Evolutionary conservation across 2,888 invertebrate species (phyloP).

Genomic region (Periphyllus acericola): DNA sequence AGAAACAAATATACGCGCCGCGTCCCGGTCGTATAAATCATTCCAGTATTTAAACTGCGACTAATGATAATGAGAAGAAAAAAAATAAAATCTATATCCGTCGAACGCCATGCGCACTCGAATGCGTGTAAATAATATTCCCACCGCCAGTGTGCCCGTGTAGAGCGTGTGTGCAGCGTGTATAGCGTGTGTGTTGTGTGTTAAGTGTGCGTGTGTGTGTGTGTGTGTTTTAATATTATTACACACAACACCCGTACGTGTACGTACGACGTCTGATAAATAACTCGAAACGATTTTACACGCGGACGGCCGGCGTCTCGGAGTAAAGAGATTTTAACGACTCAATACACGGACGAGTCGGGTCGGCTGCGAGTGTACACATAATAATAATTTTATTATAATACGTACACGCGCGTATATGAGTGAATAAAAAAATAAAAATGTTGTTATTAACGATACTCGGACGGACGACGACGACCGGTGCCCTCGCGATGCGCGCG

Average conservation of each 20-base stretch:
- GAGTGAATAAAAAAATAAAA: not conserved
- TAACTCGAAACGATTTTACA: not conserved
- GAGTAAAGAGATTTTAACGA: not conserved
- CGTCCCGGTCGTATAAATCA: not conserved
- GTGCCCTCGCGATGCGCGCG: not conserved
- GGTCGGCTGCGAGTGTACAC: not conserved
- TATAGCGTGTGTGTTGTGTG: too few relatives aligned
- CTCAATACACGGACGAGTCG: not conserved
- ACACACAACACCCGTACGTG: too few relatives aligned
- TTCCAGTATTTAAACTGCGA: not conserved
- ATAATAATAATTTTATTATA: not conserved
- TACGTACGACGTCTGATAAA: not conserved
- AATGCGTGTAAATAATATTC: too few relatives aligned
- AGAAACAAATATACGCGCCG: not conserved
- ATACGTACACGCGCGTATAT: not conserved
- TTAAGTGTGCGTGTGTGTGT: too few relatives aligned
- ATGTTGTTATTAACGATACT: too few relatives aligned
- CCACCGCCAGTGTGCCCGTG: too few relatives aligned
- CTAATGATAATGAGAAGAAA: not conserved
- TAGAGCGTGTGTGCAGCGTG: too few relatives aligned
- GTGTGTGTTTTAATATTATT: too few relatives aligned
- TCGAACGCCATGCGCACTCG: too few relatives aligned
- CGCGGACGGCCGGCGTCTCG: not conserved
- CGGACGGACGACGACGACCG: not conserved
- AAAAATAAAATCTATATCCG: too few relatives aligned